A percentile compares a stretch with the other conserved stretches of the same genome.
phyloP scores from a whole-genome alignment of 2,888 invertebrate genomes.

The Myopa tessellatipennis region DNA sequence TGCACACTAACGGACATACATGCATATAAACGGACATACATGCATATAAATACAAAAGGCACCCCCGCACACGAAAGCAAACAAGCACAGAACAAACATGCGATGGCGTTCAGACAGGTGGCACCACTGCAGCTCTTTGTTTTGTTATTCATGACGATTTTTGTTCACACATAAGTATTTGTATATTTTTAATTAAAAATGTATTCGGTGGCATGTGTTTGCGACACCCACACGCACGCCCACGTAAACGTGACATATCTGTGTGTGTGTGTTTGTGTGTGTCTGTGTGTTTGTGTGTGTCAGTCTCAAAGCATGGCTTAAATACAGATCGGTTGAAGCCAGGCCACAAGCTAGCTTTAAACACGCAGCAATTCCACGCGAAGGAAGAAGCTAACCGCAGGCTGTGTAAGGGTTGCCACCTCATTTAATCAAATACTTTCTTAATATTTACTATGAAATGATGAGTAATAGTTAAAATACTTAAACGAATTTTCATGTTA shows the following conservation, averaged over 20 bases:
- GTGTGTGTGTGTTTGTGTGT: slow-evolving; percentile 40
- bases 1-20: background rate
- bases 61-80: background rate
- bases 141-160: slow-evolving; percentile 7
- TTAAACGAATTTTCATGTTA: too few species aligned
- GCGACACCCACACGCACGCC: slow-evolving; percentile 51
- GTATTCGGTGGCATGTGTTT: slow-evolving; percentile 13
- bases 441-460: too few species aligned
- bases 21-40: slow-evolving; percentile 9
- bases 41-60: background rate
- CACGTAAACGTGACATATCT: slow-evolving; percentile 44
- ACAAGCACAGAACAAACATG: background rate
- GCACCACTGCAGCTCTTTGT: background rate
- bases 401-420: too few species aligned
- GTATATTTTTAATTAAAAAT: slow-evolving; percentile 28
- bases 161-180: background rate
- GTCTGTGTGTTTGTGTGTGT: slow-evolving; percentile 27
- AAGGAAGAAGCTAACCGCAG: too few species aligned
- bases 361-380: too few species aligned
- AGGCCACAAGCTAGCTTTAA: too few species aligned
- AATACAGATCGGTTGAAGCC: slow-evolving; percentile 9
- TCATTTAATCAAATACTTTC: too few species aligned
- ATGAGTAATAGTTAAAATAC: too few species aligned
- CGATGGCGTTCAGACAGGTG: background rate
- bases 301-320: slow-evolving; percentile 5